These are phyloP conservation scores for Caradrina clavipalpis DNA, from an alignment of 2,888 invertebrate genomes.

Conservation along the genomic window DNA sequence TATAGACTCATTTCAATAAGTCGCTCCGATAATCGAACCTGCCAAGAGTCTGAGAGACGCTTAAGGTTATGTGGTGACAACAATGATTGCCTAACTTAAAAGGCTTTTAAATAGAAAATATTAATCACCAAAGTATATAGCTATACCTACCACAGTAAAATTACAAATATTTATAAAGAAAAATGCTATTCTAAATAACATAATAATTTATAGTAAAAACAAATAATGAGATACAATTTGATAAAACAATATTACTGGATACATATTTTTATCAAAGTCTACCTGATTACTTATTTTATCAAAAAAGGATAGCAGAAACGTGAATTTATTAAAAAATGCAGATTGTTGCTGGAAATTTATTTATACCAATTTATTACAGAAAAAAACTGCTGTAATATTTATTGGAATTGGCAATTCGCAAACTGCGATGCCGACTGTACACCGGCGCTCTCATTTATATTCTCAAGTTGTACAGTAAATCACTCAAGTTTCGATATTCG, in stretches of 20 bases:
- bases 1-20: too few relatives aligned
- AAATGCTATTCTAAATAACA: not conserved
- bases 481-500: constrained; percentile 76
- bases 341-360: constrained; percentile 38
- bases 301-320: not conserved
- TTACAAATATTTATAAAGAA: not conserved
- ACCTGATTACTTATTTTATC: not conserved
- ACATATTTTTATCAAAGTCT: not conserved
- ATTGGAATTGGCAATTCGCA: constrained; percentile 60
- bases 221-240: too few relatives aligned
- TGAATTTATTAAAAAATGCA: constrained; percentile 25
- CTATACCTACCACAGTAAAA: too few relatives aligned
- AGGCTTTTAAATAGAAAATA: too few relatives aligned
- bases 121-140: too few relatives aligned
- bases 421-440: constrained; percentile 58
- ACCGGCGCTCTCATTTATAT: constrained; percentile 65
- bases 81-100: not conserved
- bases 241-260: too few relatives aligned
- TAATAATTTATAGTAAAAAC: not conserved
- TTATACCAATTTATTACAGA: constrained; percentile 48
- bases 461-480: constrained; percentile 78
- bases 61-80: not conserved
- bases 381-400: constrained; percentile 53
- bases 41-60: too few relatives aligned
- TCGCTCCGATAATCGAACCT: too few relatives aligned